Base-by-base conservation (phyloP, 2,888 invertebrate species). In the Sphaeridia pumilis region DNA sequence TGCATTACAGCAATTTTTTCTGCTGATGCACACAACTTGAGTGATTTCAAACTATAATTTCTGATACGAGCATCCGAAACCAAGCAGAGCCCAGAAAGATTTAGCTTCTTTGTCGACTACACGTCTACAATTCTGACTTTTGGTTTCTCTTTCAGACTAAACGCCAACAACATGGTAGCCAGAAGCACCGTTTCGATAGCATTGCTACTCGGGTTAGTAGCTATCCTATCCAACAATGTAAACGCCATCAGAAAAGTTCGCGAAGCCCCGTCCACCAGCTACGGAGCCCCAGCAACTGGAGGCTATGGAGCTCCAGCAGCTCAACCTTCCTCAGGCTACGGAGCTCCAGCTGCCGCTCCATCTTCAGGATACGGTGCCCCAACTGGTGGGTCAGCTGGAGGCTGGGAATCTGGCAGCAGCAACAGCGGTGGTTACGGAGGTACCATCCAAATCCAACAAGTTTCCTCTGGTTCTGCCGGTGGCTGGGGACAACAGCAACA, bases 191-290 rank as follows among this genome's bases (percentile, higher is more conserved):
- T 52, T 24, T 52, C 41, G 10, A 43, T 52, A 52, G 47, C 47
- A 4, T n/a, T 52, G 47, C 47, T 52, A 47, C 38, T 52, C 46
- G 52, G 52, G 42, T 42, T 52, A 47, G 52, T 47, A 31, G 46
- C 43, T 31, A 42, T 42, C 20, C 24, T 52, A 20, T 34, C 45
- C 21, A 46, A 46, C 42, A 17, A 38, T 17, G 38, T 20, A 14
- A 38, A 38, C 38, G 10, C 7, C 14, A 5, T 20, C 17, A 7
- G 5, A 38, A 7, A 38, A 5, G 20, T 17, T 7, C 7, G 38
- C 12, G 38, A 38, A 38, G 38, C 38, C 17, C 38, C 38, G 20
- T 38, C 38, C 20, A 38, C 38, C 5, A 38, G 17, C 17, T 38
- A 38, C 20, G 38, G 38, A 17, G 38, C 38, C 7, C 38, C 38